phyloP scores from a whole-genome alignment of 2,888 invertebrate species.

The Aleiodes alternator region DNA sequence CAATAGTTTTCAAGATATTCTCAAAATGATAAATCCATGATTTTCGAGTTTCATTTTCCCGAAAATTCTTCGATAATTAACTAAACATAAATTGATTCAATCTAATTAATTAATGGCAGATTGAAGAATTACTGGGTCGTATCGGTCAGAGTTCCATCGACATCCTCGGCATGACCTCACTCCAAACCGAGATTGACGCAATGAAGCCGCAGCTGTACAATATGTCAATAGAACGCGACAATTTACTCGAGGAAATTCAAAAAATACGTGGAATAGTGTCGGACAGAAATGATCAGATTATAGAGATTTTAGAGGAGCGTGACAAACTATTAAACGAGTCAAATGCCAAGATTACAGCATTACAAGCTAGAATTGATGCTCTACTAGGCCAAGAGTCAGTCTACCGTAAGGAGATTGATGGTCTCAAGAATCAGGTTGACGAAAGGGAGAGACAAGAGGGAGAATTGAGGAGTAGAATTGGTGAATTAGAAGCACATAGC shows the following conservation, averaged over 20 bases:
- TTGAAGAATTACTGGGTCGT: conserved; percentile 56
- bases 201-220: conserved; percentile 58
- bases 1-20: too few species aligned
- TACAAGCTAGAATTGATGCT: conserved; percentile 58
- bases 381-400: conserved; percentile 52
- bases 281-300: conserved; percentile 61
- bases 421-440: conserved; percentile 46
- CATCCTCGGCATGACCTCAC: conserved; percentile 51
- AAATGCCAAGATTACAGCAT: conserved; percentile 47
- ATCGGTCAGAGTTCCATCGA: conserved; percentile 58
- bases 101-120: conserved; percentile 50
- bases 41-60: too few species aligned
- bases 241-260: conserved; percentile 59
- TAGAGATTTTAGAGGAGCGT: conserved; percentile 57
- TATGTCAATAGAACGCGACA: conserved; percentile 53
- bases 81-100: too few species aligned
- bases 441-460: conserved; percentile 53
- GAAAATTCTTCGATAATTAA: too few species aligned
- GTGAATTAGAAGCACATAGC: conserved; percentile 42
- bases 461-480: conserved; percentile 47
- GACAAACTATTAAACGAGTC: conserved; percentile 51
- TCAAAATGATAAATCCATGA: too few species aligned
- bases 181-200: conserved; percentile 58
- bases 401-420: conserved; percentile 52
- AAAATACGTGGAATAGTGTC: conserved; percentile 54